These are phyloP conservation scores for Lordiphosa andalusiaca DNA, from an alignment of 2,888 invertebrate species.

Conservation along the genomic window DNA sequence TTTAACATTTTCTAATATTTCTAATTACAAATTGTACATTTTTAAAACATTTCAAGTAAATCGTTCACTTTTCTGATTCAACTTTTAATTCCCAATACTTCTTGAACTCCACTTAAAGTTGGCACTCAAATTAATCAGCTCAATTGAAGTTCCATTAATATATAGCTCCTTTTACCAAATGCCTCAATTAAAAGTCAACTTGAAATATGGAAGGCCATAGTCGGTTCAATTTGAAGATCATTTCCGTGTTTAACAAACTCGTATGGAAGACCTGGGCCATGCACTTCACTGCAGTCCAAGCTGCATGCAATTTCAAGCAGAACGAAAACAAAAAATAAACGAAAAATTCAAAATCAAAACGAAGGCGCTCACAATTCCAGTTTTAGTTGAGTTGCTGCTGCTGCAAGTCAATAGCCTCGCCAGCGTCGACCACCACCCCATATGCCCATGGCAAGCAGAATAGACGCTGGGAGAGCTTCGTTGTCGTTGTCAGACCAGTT, in stretches of 20 bases:
- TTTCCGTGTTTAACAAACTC: constrained; percentile 1
- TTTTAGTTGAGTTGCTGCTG: constrained; percentile 42
- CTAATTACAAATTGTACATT: too few relatives aligned
- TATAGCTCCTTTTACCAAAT: background rate
- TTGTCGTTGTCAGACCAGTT: constrained; percentile 39
- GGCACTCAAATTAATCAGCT: background rate
- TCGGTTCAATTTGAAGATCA: constrained; percentile 9
- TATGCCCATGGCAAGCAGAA: constrained; percentile 26
- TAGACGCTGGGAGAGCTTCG: constrained; percentile 28
- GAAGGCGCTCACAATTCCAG: constrained; percentile 58
- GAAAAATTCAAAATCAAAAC: constrained; percentile 28
- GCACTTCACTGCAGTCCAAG: constrained; percentile 19
- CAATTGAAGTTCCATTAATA: constrained; percentile 10
- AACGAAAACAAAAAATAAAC: constrained; percentile 26
- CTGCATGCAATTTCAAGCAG: constrained; percentile 37
- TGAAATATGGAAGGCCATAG: constrained; percentile 3
- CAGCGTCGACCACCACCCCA: constrained; percentile 23
- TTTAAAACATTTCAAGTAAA: too few relatives aligned
- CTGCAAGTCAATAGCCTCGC: constrained; percentile 64
- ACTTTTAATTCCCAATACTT: too few relatives aligned
- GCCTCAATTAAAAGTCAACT: constrained; percentile 10
- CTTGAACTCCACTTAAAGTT: background rate
- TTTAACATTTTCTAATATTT: too few relatives aligned
- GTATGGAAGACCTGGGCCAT: constrained; percentile 1
- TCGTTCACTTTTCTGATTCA: background rate